Base-by-base conservation (phyloP, 2,797 vertebrate species). In the Tympanoctomys barrerae region DNA sequence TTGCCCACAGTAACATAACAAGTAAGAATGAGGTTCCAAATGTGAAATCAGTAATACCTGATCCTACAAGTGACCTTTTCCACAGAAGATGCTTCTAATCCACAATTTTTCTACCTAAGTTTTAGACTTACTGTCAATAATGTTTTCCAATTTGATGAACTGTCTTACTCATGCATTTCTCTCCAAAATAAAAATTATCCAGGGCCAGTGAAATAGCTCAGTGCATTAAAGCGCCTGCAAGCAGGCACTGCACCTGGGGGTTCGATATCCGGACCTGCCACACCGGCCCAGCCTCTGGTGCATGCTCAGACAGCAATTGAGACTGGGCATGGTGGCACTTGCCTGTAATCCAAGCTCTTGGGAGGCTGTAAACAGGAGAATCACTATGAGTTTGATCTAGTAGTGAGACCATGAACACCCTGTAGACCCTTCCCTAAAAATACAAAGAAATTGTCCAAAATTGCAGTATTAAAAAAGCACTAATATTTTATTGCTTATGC, bases 131-230 rank as follows among this genome's bases (percentile, higher is more conserved):
- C 1, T 79, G 73, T 18, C 21, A 91, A 80, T 85, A 95, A 81
- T 57, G 7, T 0, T 75, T 95, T 79, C 8, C 19, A 61, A 86
- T 46, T 90, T 78, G 86, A 19, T 57, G 26, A 87, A 68, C 75
- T 39, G 57, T 84, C 14, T 19, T 77, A 92, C 13, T 87, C 54
- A 94, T 87, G 83, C 93, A 52, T 86, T 7, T 3, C 2, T 19
- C 16, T 13, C 49, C 39, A 94, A 94, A 96, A 79, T 80, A 33
- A 95, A 92, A 91, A 64, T 84, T n/a, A 96, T 73, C 42, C 75
- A 95, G 49, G 49, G 49, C 49, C 11, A 11, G 49, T 2, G 7
- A 49, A 49, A 49, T 49, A 49, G 49, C 49, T 49, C 49, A 49
- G 49, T 11, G 11, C 49, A 49, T 49, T 49, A 49, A 49, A 49